phyloP scores from a whole-genome alignment of 2,113 vertebrate genomes.

The Cynocephalus volans region DNA sequence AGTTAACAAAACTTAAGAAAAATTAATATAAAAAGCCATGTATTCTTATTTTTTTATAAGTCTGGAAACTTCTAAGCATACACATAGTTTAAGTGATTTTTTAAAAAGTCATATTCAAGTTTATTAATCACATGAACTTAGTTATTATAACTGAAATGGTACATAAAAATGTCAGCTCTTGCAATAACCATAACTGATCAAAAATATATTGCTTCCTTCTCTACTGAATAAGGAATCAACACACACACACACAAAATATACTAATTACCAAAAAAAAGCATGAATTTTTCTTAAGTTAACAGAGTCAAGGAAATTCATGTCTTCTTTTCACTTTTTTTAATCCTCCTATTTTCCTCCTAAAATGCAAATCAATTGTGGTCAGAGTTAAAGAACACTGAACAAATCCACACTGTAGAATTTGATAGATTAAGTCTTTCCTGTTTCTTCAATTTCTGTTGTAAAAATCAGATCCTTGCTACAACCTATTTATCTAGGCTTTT shows the following conservation, averaged over 20 bases:
- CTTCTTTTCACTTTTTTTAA: background rate
- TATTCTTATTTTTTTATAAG: background rate
- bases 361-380: background rate
- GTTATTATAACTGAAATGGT: conserved; percentile 49
- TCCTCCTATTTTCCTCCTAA: background rate
- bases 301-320: conserved; percentile 56
- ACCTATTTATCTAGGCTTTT: conserved; percentile 36
- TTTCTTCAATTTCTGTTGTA: conserved; percentile 69
- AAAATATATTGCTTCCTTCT: background rate
- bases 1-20: background rate
- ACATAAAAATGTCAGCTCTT: conserved; percentile 31
- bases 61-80: conserved; percentile 13
- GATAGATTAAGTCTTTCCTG: background rate
- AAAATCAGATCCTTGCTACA: conserved; percentile 65
- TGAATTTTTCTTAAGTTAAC: background rate
- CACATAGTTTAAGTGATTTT: background rate
- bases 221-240: background rate
- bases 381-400: conserved; percentile 16
- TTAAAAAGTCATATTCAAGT: background rate
- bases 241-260: background rate
- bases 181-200: conserved; percentile 41
- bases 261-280: background rate
- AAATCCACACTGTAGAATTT: background rate
- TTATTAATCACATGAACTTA: conserved; percentile 14
- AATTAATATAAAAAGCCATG: background rate